A percentile compares a stretch with the other conserved stretches of the same genome.
Evolutionary conservation across 2,888 invertebrate species (phyloP).

Genomic region (Rotaria socialis): DNA sequence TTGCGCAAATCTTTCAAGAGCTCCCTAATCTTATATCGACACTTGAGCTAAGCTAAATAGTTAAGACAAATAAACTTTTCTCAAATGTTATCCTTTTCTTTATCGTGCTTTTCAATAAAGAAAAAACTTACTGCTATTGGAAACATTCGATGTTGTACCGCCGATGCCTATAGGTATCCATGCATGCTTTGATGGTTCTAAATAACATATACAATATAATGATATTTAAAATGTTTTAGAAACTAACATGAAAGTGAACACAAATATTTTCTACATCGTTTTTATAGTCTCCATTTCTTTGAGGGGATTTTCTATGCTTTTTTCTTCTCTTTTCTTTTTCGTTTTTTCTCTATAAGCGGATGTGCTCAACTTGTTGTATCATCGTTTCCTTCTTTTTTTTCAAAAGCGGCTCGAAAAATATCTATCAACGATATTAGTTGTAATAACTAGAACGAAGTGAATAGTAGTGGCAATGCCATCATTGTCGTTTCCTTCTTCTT

Average conservation of each 20-base stretch:
- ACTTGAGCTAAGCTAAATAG: not conserved
- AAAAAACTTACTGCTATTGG: not conserved
- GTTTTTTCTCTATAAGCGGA: not conserved
- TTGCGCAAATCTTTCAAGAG: conserved; percentile 12
- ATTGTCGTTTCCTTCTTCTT: not conserved
- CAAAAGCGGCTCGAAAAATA: not conserved
- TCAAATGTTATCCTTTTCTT: conserved; percentile 21
- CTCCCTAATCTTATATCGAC: not conserved
- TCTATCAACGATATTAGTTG: not conserved
- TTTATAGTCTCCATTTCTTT: not conserved
- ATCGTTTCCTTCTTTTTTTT: not conserved
- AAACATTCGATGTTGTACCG: conserved; percentile 1
- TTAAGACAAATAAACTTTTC: not conserved
- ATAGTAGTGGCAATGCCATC: conserved; percentile 5
- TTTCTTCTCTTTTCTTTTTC: not conserved
- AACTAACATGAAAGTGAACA: not conserved
- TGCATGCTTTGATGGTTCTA: conserved; percentile 15
- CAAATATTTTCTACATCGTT: not conserved
- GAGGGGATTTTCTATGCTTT: not conserved
- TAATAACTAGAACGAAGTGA: not conserved
- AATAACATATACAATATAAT: not conserved
- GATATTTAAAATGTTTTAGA: not conserved
- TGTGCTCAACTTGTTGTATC: not conserved
- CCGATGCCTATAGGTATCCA: not conserved
- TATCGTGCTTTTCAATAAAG: not conserved